A percentile compares a stretch with the other conserved stretches of the same genome.
These are phyloP conservation scores for Lates calcarifer DNA, from an alignment of 2,113 vertebrate genomes.

Conservation along the genomic window DNA sequence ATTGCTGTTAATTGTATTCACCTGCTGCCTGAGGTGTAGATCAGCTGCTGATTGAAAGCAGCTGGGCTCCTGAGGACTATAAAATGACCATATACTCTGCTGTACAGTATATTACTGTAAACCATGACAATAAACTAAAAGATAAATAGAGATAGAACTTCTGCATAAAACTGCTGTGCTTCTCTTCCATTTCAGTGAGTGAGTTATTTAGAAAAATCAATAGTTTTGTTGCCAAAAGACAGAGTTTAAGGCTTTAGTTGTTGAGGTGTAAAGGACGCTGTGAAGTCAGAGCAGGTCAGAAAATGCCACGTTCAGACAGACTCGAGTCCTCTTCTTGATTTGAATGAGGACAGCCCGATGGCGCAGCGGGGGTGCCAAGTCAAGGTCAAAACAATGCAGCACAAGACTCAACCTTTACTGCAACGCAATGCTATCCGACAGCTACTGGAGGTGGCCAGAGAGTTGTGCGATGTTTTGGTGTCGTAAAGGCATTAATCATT, in stretches of 20 bases:
- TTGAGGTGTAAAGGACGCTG: not conserved
- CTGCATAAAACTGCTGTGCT: not conserved
- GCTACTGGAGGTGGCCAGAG: no score
- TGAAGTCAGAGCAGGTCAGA: not conserved
- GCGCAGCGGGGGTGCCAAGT: not conserved
- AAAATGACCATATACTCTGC: not conserved
- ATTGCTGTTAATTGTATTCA: conserved; percentile 1
- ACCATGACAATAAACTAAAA: not conserved
- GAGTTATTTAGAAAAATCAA: not conserved
- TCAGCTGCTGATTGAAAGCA: not conserved
- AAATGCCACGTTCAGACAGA: not conserved
- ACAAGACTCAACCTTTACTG: no score
- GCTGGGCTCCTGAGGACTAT: not conserved
- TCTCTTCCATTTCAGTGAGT: not conserved
- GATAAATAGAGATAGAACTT: not conserved
- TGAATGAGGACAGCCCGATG: not conserved
- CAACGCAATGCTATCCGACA: not conserved
- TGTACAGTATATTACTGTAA: not conserved
- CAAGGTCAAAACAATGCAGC: no score
- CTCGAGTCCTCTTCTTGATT: not conserved
- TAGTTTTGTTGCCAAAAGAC: not conserved
- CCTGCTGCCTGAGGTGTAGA: not conserved
- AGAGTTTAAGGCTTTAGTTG: no score
- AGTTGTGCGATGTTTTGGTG: not conserved
- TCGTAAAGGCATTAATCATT: no score